A percentile compares a stretch with the other conserved stretches of the same genome.
These are phyloP conservation scores for Sinelater perroti DNA, from an alignment of 2,888 invertebrate genomes.

Conservation along the genomic window DNA sequence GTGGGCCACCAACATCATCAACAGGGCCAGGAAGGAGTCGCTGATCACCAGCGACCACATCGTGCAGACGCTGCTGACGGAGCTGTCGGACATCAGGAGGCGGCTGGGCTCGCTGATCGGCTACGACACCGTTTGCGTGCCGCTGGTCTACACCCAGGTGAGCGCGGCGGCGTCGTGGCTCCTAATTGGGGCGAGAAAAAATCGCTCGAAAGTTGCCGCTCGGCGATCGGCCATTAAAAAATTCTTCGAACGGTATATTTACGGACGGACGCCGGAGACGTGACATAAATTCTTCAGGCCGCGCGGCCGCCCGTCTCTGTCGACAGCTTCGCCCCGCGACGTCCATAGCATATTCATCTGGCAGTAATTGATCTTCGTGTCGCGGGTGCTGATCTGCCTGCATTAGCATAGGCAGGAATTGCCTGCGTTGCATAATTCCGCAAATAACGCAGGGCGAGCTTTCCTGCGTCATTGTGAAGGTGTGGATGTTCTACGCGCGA, in stretches of 20 bases:
- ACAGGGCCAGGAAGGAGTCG: conserved; percentile 84
- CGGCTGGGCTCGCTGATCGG: conserved; percentile 86
- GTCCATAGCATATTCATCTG: too few species aligned
- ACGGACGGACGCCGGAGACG: not conserved
- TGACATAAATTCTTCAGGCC: conserved; percentile 4
- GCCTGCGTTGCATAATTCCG: too few species aligned
- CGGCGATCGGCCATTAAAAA: not conserved
- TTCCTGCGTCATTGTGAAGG: too few species aligned
- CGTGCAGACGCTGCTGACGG: conserved; percentile 88
- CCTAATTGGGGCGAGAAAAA: not conserved
- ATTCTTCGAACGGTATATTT: not conserved
- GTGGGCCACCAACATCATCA: conserved; percentile 92
- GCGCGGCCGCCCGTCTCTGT: not conserved
- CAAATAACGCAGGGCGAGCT: too few species aligned
- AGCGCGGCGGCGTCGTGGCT: too few species aligned
- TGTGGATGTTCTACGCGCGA: too few species aligned
- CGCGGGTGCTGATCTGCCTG: not conserved
- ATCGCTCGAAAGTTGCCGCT: not conserved
- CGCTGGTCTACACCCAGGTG: conserved; percentile 92
- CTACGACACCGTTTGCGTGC: conserved; percentile 91
- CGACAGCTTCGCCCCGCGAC: not conserved
- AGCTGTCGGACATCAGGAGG: conserved; percentile 87
- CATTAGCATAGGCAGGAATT: too few species aligned
- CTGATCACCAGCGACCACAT: conserved; percentile 90
- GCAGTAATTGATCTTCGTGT: not conserved